Evolutionary conservation across 2,113 vertebrate genomes (phyloP).

Genomic region (Zosterops borbonicus): DNA sequence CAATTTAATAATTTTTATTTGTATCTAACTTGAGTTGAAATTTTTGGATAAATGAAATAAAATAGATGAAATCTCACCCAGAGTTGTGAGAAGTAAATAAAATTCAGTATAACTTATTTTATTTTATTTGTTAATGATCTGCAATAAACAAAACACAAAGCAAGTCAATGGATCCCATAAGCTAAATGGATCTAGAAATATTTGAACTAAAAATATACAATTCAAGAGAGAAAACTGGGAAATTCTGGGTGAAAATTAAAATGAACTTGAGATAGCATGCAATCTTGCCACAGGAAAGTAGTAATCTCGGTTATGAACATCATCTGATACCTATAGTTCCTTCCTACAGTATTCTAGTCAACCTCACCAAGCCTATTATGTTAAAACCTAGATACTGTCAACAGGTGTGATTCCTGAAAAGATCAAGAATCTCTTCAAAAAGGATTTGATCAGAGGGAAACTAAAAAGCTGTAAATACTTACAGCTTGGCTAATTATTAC

Average conservation of each 20-base stretch:
- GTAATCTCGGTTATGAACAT: not conserved
- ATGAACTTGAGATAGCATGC: not conserved
- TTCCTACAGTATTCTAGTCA: not conserved
- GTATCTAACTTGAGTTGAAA: not conserved
- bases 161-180: not conserved
- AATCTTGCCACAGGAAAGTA: not conserved
- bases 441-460: not conserved
- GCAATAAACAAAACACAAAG: not conserved
- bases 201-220: not conserved
- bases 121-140: not conserved
- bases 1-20: not conserved
- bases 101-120: not conserved
- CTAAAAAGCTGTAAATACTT: not conserved
- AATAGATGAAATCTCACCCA: not conserved
- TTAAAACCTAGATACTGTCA: not conserved
- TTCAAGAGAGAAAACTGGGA: not conserved
- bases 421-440: not conserved
- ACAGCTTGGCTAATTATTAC: not conserved
- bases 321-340: not conserved
- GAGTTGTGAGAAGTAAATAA: not conserved
- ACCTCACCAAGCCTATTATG: not conserved
- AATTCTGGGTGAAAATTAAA: not conserved
- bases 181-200: not conserved
- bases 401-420: not conserved
- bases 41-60: not conserved